A percentile compares a stretch with the other conserved stretches of the same genome.
Conservation (phyloP, 2,797 vertebrate species). For the Betta splendens region DNA sequence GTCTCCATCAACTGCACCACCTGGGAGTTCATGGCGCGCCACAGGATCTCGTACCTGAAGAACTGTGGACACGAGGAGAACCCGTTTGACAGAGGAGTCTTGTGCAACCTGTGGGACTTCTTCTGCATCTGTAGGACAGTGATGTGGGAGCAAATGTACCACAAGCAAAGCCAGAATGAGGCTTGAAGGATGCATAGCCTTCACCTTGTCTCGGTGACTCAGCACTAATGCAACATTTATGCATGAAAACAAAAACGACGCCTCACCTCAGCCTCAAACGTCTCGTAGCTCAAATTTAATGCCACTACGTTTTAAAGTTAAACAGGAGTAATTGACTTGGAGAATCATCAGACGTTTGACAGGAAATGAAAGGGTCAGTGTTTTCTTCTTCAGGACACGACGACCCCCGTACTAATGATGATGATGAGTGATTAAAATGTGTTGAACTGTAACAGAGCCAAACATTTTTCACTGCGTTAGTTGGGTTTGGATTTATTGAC, state of each 20-base stretch:
- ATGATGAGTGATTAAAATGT: neutral
- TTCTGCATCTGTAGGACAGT: constrained; percentile 87
- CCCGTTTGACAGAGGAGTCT: constrained; percentile 90
- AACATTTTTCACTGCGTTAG: constrained; percentile 36
- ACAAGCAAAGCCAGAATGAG: constrained; percentile 48
- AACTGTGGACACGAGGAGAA: constrained; percentile 81
- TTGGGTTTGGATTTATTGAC: constrained; percentile 70
- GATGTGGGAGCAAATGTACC: constrained; percentile 87
- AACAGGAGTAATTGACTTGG: too few relatives aligned
- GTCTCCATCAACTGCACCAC: constrained; percentile 91
- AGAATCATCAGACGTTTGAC: too few relatives aligned
- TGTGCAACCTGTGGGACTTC: constrained; percentile 90
- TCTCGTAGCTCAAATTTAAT: too few relatives aligned
- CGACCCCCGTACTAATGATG: too few relatives aligned
- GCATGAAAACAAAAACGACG: too few relatives aligned
- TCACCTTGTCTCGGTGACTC: too few relatives aligned
- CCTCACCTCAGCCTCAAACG: too few relatives aligned
- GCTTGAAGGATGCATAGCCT: constrained; percentile 33
- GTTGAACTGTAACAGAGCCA: neutral
- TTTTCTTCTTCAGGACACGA: too few relatives aligned
- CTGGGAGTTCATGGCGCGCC: constrained; percentile 95
- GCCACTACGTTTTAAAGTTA: too few relatives aligned
- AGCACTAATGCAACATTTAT: too few relatives aligned
- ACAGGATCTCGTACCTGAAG: constrained; percentile 92
- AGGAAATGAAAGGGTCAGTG: too few relatives aligned